Evolutionary conservation across 2,888 invertebrate species (phyloP), one percentile per base, ranked within the genome.

Genomic region (Diaperis boleti): DNA sequence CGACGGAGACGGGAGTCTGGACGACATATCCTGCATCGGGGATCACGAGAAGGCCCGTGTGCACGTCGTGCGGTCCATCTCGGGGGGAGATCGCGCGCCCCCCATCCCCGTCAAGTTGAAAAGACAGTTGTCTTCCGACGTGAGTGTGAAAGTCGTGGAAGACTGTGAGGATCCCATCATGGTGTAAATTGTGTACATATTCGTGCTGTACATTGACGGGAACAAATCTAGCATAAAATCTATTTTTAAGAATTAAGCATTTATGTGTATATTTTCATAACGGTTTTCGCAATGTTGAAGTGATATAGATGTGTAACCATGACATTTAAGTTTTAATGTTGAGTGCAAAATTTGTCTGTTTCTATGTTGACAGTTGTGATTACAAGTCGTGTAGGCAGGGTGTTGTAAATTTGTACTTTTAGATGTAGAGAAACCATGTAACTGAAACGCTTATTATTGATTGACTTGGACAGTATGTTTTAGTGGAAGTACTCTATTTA

Each of bases 1-100:
- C 15, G 92, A 92, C 81, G 86, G 91, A 72, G 93, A 92, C 78
- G 92, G 92, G 69, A 88, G 88, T 79, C 83, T 87, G 31, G 89
- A 89, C 78, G 89, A 89, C 81, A 76, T 82, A 41, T 79, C 81
- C n/a, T 81, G 79, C 68, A 76, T 81, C 57, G 78, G 76, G 18
- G 80, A 79, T 44, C 72, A 73, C 54, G 75, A 75, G 45, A 74
- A 76, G 63, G 72, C 75, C 18, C 73, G 75, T 42, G 74, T 76
- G 17, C 80, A 80, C 8, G 78, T 81, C 10, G 76, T 82, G 18
- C 69, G 82, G 41, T 81, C 82, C 20, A 76, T 81, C 42, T 82
- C 82, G 3, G 78, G 81, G 7, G 80, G 81, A 1, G 80, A 77
- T 37, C 56, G 71, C 1, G 50, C 72, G 49, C 72, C 76, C 44